Conservation (phyloP, 2,888 invertebrate species). For the Terebella lapidaria region DNA sequence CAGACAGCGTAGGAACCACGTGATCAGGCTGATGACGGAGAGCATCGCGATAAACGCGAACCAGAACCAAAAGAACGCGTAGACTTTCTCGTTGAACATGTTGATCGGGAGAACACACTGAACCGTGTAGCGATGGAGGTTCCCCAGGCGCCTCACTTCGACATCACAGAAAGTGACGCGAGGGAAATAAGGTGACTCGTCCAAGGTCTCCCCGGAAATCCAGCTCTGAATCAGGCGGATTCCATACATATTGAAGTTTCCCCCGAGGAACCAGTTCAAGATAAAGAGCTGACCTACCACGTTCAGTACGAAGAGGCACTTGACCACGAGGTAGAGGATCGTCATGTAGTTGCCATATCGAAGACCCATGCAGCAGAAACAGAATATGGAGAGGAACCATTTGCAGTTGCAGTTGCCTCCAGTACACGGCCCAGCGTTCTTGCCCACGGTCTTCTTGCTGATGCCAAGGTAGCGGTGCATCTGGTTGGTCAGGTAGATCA, state of each 20-base stretch:
- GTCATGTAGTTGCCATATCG: slow-evolving; percentile 55
- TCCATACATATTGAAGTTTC: slow-evolving; percentile 51
- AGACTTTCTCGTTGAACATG: slow-evolving; percentile 47
- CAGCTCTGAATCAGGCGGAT: slow-evolving; percentile 54
- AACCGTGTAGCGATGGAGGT: slow-evolving; percentile 33
- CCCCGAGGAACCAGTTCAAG: slow-evolving; percentile 55
- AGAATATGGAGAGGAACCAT: neutral
- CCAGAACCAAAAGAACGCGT: slow-evolving; percentile 53
- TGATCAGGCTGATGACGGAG: slow-evolving; percentile 40
- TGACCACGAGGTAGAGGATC: slow-evolving; percentile 54
- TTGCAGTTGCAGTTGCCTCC: neutral
- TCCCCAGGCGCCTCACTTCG: slow-evolving; percentile 47
- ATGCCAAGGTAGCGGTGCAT: slow-evolving; percentile 1
- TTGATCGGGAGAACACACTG: slow-evolving; percentile 26
- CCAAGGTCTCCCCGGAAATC: slow-evolving; percentile 47
- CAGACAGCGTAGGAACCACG: slow-evolving; percentile 32
- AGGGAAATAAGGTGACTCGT: slow-evolving; percentile 45
- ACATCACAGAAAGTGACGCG: slow-evolving; percentile 51
- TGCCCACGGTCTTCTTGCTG: slow-evolving; percentile 1
- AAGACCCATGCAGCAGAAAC: slow-evolving; percentile 35
- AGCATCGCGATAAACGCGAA: slow-evolving; percentile 42
- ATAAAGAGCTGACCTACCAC: slow-evolving; percentile 55
- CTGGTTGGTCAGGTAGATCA: neutral
- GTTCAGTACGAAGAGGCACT: slow-evolving; percentile 53
- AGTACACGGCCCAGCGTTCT: too few species aligned